Evolutionary conservation across 2,888 invertebrate genomes (phyloP), one percentile per base, ranked within the genome.

Genomic region (Microdon myrmicae): DNA sequence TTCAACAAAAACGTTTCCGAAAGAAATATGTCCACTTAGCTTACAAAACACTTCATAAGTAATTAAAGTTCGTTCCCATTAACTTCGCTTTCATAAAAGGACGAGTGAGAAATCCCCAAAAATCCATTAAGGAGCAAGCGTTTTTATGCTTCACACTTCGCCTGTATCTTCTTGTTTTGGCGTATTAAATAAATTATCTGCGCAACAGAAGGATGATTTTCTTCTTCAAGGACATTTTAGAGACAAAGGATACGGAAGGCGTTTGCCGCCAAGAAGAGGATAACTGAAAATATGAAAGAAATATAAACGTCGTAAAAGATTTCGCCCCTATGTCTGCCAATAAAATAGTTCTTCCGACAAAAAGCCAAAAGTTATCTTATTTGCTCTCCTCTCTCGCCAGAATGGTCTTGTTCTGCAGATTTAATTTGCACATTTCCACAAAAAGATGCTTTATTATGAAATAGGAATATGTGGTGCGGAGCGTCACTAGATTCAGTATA

Each of bases 141-240:
- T 64, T 64, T 64, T 53, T 64, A 64, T 64, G 51, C 28, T 64
- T 64, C 64, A 64, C 64, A 64, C 64, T 58, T 53, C n/a, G n/a
- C 53, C 51, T 17, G 22, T 9, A 5, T 17, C 10, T 3, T 26
- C 28, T 10, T 19, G 12, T 28, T 10, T 9, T 31, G 13, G 47
- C 16, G 12, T 20, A 55, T 7, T 32, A 58, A 58, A 58, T 51
- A 53, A 58, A 64, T 64, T 58, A 34, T 58, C 35, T 58, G 43
- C 47, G 32, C 45, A 53, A 47, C 31, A 34, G 31, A 47, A 35
- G 14, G 31, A 47, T 14, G 26, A 26, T 26, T 64, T 51, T 23
- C 26, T 64, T 10, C 58, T 64, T 64, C 58, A 64, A 64, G 64
- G 64, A 58, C 51, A 53, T 64, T 38, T 47, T 29, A 17, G 35